Evolutionary conservation across 2,888 invertebrate species (phyloP).

Genomic region (Drosophila macrospina): DNA sequence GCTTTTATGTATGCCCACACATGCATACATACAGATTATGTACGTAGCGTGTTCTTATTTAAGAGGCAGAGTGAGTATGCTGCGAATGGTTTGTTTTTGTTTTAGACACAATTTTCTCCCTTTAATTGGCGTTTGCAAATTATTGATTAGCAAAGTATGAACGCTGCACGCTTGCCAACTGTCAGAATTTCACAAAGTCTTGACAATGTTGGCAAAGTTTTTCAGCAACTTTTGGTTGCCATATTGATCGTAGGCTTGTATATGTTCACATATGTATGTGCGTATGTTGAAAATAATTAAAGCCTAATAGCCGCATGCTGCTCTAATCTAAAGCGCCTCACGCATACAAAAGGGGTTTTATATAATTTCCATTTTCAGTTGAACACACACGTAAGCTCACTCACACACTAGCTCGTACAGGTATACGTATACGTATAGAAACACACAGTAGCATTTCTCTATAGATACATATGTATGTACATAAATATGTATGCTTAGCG

Average conservation of each 20-base stretch:
- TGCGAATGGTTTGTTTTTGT: conserved; percentile 11
- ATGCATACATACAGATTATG: background rate
- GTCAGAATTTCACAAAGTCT: conserved; percentile 46
- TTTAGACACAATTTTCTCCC: conserved; percentile 16
- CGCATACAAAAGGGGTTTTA: conserved; percentile 66
- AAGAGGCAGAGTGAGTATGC: conserved; percentile 6
- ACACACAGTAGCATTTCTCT: conserved; percentile 46
- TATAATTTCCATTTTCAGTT: conserved; percentile 79
- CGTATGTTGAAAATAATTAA: conserved; percentile 37
- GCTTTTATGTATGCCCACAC: conserved; percentile 2
- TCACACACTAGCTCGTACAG: conserved; percentile 40
- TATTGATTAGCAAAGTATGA: conserved; percentile 50
- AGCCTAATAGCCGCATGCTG: conserved; percentile 43
- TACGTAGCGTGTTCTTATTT: conserved; percentile 15
- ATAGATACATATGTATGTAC: conserved; percentile 42
- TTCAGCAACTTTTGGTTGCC: conserved; percentile 30
- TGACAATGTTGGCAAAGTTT: conserved; percentile 36
- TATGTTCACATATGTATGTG: background rate
- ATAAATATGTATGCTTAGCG: conserved; percentile 42
- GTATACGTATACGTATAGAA: conserved; percentile 44
- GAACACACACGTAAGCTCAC: conserved; percentile 43
- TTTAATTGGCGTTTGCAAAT: conserved; percentile 51
- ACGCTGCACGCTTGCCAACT: conserved; percentile 38
- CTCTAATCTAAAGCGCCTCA: conserved; percentile 53
- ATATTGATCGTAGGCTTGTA: conserved; percentile 52